Conservation (phyloP, 2,797 vertebrate species). For the Oreochromis grahami region DNA sequence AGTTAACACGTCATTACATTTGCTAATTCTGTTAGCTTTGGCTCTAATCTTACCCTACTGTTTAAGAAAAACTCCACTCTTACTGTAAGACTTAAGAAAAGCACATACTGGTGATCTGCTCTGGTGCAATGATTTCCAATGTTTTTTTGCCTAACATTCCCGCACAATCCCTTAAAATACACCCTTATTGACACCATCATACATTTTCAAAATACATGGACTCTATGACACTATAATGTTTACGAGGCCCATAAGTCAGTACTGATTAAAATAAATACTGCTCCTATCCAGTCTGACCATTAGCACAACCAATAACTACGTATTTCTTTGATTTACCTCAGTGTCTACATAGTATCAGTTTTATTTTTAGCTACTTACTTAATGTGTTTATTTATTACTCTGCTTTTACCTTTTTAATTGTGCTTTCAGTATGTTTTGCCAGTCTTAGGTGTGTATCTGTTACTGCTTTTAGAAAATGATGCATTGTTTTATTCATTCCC, state of each 20-base stretch:
- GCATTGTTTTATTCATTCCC: background rate
- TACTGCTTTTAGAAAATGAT: background rate
- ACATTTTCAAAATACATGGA: background rate
- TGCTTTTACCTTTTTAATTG: background rate
- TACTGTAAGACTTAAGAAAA: background rate
- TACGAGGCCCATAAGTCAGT: background rate
- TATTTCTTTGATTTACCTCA: background rate
- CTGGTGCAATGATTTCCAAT: background rate
- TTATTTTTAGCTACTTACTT: background rate
- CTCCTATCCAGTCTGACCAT: background rate
- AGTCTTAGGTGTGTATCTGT: background rate
- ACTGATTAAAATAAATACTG: background rate
- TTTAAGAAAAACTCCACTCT: background rate
- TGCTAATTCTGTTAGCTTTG: conserved; percentile 9
- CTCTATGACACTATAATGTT: background rate
- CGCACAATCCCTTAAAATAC: background rate
- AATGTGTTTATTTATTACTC: background rate
- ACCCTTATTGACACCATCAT: background rate
- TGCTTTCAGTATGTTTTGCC: background rate
- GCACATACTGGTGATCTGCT: background rate
- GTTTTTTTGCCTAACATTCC: background rate
- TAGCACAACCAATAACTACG: background rate
- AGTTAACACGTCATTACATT: conserved; percentile 5
- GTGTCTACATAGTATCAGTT: background rate
- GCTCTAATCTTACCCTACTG: background rate